Conservation (phyloP, 2,888 invertebrate genomes). For the Oxystoma pomonae region DNA sequence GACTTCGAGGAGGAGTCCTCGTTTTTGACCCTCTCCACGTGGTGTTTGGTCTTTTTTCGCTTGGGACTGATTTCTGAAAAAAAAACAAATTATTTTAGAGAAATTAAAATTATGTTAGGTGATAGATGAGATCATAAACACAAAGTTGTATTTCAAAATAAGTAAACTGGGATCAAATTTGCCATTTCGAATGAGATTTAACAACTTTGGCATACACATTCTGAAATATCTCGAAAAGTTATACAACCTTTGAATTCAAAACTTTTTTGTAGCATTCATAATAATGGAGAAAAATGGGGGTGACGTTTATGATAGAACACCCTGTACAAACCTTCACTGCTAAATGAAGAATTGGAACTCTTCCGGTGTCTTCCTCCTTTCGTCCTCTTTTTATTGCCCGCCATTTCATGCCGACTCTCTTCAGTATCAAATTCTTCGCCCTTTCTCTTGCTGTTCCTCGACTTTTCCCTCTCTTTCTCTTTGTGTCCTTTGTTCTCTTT, state of each 20-base stretch:
- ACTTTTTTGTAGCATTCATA: conserved; percentile 13
- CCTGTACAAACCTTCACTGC: background rate
- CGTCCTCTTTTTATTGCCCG: conserved; percentile 39
- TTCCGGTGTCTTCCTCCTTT: conserved; percentile 36
- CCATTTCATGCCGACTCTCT: conserved; percentile 42
- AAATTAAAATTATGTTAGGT: background rate
- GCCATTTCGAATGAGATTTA: no score
- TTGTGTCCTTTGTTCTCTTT: background rate
- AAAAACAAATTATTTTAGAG: background rate
- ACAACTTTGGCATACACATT: no score
- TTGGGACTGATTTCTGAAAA: conserved; percentile 15
- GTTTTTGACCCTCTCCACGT: conserved; percentile 17
- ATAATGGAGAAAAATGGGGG: conserved; percentile 14
- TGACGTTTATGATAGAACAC: no score
- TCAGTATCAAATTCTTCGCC: conserved; percentile 19
- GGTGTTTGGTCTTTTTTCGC: conserved; percentile 24
- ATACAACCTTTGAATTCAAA: no score
- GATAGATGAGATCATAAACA: background rate
- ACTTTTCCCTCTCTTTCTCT: conserved; percentile 17
- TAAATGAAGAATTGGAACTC: background rate
- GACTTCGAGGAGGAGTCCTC: conserved; percentile 7
- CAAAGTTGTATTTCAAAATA: background rate
- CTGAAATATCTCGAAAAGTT: no score
- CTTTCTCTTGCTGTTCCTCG: conserved; percentile 35
- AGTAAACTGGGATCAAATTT: no score